These are phyloP conservation scores for Bruchidius siliquastri DNA, from an alignment of 2,888 invertebrate species.

Conservation along the genomic window DNA sequence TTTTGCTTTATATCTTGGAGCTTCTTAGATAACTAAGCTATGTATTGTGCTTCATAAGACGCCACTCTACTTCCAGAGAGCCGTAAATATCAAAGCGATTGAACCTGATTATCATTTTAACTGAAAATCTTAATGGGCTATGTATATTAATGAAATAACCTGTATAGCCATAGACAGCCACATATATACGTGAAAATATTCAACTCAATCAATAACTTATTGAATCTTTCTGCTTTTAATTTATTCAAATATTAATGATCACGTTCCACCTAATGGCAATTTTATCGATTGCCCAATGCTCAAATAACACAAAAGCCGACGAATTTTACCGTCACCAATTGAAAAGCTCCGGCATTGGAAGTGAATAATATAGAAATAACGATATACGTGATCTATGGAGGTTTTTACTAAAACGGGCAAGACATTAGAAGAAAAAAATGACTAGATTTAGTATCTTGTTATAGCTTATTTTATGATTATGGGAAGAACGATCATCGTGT, in stretches of 20 bases:
- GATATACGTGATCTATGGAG: background rate
- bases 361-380: background rate
- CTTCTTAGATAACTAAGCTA: background rate
- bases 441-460: background rate
- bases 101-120: background rate
- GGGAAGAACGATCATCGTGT: background rate
- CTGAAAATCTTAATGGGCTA: background rate
- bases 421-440: background rate
- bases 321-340: background rate
- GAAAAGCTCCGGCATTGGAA: background rate
- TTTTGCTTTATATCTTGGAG: no score
- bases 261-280: background rate
- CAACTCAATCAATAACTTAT: background rate
- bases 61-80: background rate
- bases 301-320: background rate
- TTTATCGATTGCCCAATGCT: background rate
- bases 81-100: background rate
- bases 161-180: background rate
- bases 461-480: background rate
- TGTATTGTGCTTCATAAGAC: background rate
- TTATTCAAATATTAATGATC: background rate
- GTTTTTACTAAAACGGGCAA: background rate
- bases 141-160: background rate
- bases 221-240: background rate
- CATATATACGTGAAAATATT: background rate